These are phyloP conservation scores for Aegotheles bennettii DNA, from an alignment of 2,113 vertebrate genomes.

Conservation along the genomic window DNA sequence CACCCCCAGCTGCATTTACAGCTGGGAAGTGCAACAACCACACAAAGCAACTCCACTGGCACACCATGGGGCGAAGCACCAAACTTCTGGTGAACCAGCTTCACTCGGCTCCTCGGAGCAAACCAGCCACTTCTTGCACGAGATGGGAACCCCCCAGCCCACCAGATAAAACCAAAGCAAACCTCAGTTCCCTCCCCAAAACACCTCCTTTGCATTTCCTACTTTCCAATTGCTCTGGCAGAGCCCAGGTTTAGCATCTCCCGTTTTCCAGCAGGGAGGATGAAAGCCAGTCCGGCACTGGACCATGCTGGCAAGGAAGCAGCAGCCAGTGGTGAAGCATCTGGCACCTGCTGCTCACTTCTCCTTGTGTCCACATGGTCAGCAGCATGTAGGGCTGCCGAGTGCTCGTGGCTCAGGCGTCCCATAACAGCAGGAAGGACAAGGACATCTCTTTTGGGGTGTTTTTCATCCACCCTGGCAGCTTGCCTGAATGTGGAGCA, in stretches of 20 bases:
- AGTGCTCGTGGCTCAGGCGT: not conserved
- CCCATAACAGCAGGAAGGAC: not conserved
- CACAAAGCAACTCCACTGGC: not conserved
- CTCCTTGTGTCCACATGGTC: not conserved
- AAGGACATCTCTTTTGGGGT: fast-evolving
- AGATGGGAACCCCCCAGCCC: not conserved
- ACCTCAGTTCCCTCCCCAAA: not conserved
- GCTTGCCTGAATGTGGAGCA: not conserved
- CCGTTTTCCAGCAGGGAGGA: not conserved
- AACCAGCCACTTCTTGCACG: not conserved
- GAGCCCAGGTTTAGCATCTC: not conserved
- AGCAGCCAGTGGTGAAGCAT: not conserved
- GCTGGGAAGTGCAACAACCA: not conserved
- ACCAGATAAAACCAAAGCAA: not conserved
- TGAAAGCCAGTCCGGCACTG: not conserved
- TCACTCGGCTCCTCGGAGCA: not conserved
- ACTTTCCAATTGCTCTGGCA: not conserved
- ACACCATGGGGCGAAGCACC: too few relatives aligned
- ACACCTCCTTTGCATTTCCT: not conserved
- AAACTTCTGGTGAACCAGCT: not conserved
- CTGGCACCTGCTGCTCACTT: slow-evolving; percentile 28
- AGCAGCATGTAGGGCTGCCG: not conserved
- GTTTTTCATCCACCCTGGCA: not conserved
- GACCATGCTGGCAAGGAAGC: not conserved
- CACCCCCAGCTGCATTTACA: not conserved